These are phyloP conservation scores for Neomonachus schauinslandi DNA, from an alignment of 2,113 vertebrate species.

Conservation along the genomic window DNA sequence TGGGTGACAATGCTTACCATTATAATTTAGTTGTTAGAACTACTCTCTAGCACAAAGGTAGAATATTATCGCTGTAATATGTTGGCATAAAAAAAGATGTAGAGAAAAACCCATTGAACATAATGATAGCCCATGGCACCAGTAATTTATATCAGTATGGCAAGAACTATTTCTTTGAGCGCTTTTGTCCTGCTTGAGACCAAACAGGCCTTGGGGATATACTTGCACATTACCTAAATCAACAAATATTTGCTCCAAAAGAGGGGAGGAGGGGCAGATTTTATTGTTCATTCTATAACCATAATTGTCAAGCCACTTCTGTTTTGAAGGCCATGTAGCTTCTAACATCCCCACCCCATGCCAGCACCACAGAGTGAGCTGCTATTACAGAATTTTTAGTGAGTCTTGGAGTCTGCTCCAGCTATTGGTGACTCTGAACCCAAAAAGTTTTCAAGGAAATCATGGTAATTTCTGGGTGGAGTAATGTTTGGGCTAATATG, in stretches of 20 bases:
- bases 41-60: neutral
- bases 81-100: neutral
- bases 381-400: neutral
- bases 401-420: neutral
- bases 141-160: neutral
- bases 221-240: neutral
- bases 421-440: neutral
- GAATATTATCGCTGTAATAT: neutral
- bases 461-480: neutral
- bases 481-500: neutral
- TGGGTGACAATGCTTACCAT: neutral
- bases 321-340: neutral
- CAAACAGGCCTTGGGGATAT: slow-evolving; percentile 1
- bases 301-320: neutral
- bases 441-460: neutral
- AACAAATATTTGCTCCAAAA: slow-evolving; percentile 45
- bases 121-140: neutral
- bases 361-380: neutral
- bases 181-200: neutral
- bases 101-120: neutral
- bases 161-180: neutral
- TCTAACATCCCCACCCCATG: neutral
- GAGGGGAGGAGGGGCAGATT: neutral
- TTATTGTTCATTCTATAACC: neutral
- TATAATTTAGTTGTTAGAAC: slow-evolving; percentile 7